These are phyloP conservation scores for Dasypogon diadema DNA, from an alignment of 2,888 invertebrate species.

Conservation along the genomic window DNA sequence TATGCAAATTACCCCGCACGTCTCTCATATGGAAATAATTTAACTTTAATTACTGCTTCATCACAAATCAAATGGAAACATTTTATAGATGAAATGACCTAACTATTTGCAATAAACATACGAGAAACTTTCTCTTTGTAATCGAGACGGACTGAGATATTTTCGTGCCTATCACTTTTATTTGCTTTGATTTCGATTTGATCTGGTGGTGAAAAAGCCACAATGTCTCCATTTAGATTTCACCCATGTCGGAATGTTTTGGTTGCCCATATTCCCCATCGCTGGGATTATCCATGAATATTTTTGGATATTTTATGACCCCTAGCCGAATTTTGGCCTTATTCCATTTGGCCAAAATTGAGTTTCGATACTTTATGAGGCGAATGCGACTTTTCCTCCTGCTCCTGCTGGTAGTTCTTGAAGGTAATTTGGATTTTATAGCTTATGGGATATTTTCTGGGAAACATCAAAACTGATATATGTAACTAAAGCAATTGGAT, in stretches of 20 bases:
- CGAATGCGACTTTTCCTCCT: slow-evolving; percentile 49
- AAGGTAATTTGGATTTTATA: slow-evolving; percentile 54
- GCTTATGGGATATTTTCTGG: slow-evolving; percentile 50
- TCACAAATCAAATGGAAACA: too few species aligned
- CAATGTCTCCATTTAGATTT: slow-evolving; percentile 51
- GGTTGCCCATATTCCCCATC: slow-evolving; percentile 42
- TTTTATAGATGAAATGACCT: too few species aligned
- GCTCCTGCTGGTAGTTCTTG: slow-evolving; percentile 19
- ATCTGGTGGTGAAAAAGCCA: not conserved
- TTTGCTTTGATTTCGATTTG: slow-evolving; percentile 52
- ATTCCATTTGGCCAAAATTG: slow-evolving; percentile 54
- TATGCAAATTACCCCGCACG: too few species aligned
- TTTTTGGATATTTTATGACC: slow-evolving; percentile 57
- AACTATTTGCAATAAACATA: too few species aligned
- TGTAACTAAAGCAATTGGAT: slow-evolving; percentile 20
- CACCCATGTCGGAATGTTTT: not conserved
- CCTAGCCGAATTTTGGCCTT: slow-evolving; percentile 45
- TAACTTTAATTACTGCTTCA: too few species aligned
- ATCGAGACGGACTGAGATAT: not conserved
- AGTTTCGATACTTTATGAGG: slow-evolving; percentile 53
- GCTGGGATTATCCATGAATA: slow-evolving; percentile 57
- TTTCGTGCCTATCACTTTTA: slow-evolving; percentile 55
- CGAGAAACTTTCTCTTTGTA: not conserved
- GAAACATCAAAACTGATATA: slow-evolving; percentile 19
- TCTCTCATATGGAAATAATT: too few species aligned